phyloP scores from a whole-genome alignment of 2,888 invertebrate species.

The Eristalinus aeneus region DNA sequence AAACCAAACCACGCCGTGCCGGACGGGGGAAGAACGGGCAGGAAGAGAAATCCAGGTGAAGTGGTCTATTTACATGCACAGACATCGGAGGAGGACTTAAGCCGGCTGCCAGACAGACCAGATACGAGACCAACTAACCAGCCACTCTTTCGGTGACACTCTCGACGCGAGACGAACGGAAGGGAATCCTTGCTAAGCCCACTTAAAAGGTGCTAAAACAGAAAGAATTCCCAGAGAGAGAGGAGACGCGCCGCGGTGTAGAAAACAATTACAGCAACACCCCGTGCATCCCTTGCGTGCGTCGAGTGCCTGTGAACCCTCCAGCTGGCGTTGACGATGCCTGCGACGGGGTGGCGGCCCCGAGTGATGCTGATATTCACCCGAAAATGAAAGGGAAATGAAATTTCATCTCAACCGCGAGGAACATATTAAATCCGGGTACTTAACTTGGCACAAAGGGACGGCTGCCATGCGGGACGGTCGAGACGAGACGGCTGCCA shows the following conservation, averaged over 20 bases:
- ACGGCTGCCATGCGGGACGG: not conserved
- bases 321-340: slow-evolving; percentile 45
- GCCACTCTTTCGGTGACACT: not conserved
- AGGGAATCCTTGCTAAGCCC: slow-evolving; percentile 26
- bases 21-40: not conserved
- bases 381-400: slow-evolving; percentile 66
- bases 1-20: not conserved
- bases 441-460: slow-evolving; percentile 64
- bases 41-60: slow-evolving; percentile 64
- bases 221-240: slow-evolving; percentile 3
- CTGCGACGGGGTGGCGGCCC: not conserved
- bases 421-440: slow-evolving; percentile 71
- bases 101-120: slow-evolving; percentile 9
- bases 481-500: not conserved
- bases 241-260: slow-evolving; percentile 13
- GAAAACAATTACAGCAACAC: slow-evolving; percentile 46
- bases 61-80: slow-evolving; percentile 66
- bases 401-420: slow-evolving; percentile 69
- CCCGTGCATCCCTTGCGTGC: slow-evolving; percentile 18
- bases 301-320: slow-evolving; percentile 43
- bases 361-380: slow-evolving; percentile 3
- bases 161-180: slow-evolving; percentile 8
- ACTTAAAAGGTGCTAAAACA: slow-evolving; percentile 54
- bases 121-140: slow-evolving; percentile 29
- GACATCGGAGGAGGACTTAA: slow-evolving; percentile 43